phyloP scores from a whole-genome alignment of 1,140 invertebrate species.

The Babylonia areolata region DNA sequence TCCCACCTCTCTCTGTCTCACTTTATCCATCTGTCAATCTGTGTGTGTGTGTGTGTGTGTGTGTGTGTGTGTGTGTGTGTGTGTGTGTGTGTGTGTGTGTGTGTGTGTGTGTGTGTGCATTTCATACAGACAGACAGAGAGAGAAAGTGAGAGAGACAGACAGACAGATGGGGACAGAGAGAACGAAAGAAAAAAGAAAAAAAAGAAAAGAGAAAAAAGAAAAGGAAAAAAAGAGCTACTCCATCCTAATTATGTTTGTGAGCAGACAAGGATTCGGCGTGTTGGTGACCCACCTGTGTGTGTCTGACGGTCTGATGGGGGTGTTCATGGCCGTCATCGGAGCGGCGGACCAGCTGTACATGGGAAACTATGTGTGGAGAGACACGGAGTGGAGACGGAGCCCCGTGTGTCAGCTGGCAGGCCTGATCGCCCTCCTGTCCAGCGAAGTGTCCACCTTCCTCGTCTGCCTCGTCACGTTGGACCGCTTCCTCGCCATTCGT shows the following conservation, averaged over 20 bases:
- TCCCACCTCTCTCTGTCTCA: too few species aligned
- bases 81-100: too few species aligned
- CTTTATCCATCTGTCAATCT: too few species aligned
- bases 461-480: too few species aligned
- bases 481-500: conserved; percentile 55
- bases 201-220: too few species aligned
- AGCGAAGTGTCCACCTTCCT: conserved; percentile 58
- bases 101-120: too few species aligned
- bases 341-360: conserved; percentile 47
- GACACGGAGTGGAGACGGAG: conserved; percentile 29
- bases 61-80: too few species aligned
- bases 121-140: too few species aligned
- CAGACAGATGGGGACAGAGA: too few species aligned
- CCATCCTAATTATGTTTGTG: background rate
- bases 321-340: conserved; percentile 60
- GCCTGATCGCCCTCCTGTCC: conserved; percentile 60
- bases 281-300: conserved; percentile 53
- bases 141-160: too few species aligned
- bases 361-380: conserved; percentile 47
- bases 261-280: background rate
- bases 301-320: conserved; percentile 62
- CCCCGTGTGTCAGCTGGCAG: conserved; percentile 43
- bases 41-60: too few species aligned
- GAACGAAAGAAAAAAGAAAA: too few species aligned
- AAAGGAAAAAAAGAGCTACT: background rate